phyloP scores from a whole-genome alignment of 2,797 vertebrate species.

The Hydrocynus forskahlii region DNA sequence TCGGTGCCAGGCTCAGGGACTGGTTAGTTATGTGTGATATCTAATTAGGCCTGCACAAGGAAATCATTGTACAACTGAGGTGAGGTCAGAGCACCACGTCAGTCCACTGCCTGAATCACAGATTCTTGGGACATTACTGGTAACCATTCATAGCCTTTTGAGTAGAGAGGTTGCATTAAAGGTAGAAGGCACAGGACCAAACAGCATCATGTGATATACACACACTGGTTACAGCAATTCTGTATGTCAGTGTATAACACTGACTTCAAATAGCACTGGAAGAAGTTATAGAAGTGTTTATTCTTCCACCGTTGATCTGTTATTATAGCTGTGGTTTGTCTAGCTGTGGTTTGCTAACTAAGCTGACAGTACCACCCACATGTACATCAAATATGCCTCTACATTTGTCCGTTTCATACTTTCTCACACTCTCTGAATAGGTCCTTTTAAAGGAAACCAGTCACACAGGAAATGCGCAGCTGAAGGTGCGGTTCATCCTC shows the following conservation, averaged over 20 bases:
- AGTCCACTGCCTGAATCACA: slow-evolving; percentile 18
- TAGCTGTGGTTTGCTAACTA: too few species aligned
- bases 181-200: too few species aligned
- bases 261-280: too few species aligned
- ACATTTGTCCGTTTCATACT: slow-evolving; percentile 43
- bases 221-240: too few species aligned
- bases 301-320: too few species aligned
- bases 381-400: not conserved
- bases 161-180: not conserved
- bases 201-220: not conserved
- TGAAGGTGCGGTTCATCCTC: slow-evolving; percentile 61
- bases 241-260: too few species aligned
- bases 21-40: slow-evolving; percentile 22
- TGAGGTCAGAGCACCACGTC: slow-evolving; percentile 42
- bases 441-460: slow-evolving; percentile 65
- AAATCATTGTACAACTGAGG: slow-evolving; percentile 37
- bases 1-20: not conserved
- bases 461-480: slow-evolving; percentile 66
- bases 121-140: slow-evolving; percentile 13
- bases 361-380: too few species aligned
- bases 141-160: not conserved
- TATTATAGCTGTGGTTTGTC: too few species aligned
- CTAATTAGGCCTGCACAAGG: slow-evolving; percentile 35
- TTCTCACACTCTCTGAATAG: slow-evolving; percentile 65
- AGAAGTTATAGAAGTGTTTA: too few species aligned